A percentile compares a stretch with the other conserved stretches of the same genome.
Conservation (phyloP, 2,113 vertebrate species). For the Phalacrocorax aristotelis region DNA sequence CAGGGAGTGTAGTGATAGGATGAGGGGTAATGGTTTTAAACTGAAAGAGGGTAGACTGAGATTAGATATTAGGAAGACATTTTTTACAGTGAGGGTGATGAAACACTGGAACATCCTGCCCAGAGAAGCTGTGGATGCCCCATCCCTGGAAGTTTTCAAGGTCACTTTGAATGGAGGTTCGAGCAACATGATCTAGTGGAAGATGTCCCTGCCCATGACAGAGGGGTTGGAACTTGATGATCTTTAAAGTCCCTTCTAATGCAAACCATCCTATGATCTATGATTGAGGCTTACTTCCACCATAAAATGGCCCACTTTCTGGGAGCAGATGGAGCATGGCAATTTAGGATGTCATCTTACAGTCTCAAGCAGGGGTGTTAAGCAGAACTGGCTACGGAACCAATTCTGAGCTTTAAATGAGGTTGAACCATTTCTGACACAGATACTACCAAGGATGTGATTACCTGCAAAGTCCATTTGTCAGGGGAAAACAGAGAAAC, state of each 20-base stretch:
- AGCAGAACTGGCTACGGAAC: neutral
- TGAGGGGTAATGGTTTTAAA: neutral
- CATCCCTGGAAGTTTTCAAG: accelerated
- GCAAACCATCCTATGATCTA: neutral
- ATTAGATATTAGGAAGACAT: neutral
- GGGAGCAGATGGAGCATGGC: neutral
- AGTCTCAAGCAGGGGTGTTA: neutral
- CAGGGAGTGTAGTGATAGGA: neutral
- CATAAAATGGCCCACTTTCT: neutral
- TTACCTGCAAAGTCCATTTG: neutral
- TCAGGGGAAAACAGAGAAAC: neutral
- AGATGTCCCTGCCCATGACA: neutral
- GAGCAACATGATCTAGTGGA: neutral
- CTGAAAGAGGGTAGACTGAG: neutral
- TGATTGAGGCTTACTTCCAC: neutral
- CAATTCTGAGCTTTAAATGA: neutral
- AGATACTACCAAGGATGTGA: neutral
- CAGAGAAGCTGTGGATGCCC: neutral
- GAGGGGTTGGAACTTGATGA: neutral
- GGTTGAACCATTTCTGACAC: neutral
- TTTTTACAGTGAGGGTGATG: accelerated
- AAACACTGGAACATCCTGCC: neutral
- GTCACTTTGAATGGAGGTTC: neutral
- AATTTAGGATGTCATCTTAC: neutral
- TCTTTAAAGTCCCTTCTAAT: neutral